Conservation (phyloP, 2,113 vertebrate genomes). For the Forbesichthys agassizii region DNA sequence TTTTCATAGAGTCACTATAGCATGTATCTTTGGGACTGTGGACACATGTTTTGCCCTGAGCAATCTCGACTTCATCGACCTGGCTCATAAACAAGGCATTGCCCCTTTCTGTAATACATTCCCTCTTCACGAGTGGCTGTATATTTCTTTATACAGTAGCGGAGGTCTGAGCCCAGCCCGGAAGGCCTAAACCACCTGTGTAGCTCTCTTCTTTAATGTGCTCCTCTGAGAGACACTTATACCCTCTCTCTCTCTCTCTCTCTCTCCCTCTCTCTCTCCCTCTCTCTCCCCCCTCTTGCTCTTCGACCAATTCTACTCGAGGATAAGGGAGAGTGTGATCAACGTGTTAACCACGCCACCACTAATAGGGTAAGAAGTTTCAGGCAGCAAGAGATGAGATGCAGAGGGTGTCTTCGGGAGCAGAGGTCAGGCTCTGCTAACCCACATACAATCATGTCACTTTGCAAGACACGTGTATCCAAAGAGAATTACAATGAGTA, state of each 20-base stretch:
- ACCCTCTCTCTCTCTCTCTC: not conserved
- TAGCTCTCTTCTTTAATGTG: conserved; percentile 62
- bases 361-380: conserved; percentile 1
- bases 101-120: conserved; percentile 30
- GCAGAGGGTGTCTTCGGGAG: not conserved
- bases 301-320: conserved; percentile 42
- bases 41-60: conserved; percentile 1
- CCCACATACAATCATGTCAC: not conserved
- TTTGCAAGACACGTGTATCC: too few species aligned
- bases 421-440: conserved; percentile 10
- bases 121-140: conserved; percentile 43
- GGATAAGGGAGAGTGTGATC: conserved; percentile 36
- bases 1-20: conserved; percentile 1
- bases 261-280: not conserved
- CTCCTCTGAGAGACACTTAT: conserved; percentile 63
- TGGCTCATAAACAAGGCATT: conserved; percentile 39
- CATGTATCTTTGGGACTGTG: conserved; percentile 5
- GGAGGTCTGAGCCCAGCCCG: conserved; percentile 52
- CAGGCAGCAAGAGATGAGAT: conserved; percentile 10
- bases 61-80: conserved; percentile 33
- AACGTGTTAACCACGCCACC: conserved; percentile 54
- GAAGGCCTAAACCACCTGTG: conserved; percentile 56
- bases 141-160: conserved; percentile 53
- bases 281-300: conserved; percentile 4
- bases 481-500: too few species aligned